Conservation (phyloP, 2,888 invertebrate genomes). For the Xanthostigma xanthostigma region DNA sequence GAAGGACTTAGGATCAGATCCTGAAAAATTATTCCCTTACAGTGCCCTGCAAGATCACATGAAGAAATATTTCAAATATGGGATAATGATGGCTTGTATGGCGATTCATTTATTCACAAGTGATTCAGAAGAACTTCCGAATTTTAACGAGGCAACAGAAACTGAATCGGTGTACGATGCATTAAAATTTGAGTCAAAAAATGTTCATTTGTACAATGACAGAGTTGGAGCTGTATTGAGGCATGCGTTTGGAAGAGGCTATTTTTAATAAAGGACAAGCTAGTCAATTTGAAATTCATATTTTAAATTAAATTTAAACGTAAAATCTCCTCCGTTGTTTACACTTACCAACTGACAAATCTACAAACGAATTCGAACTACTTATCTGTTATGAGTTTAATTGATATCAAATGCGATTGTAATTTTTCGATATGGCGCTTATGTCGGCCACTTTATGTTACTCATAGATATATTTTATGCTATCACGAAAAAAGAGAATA, state of each 20-base stretch:
- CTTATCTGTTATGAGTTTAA: too few relatives aligned
- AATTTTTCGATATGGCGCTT: too few relatives aligned
- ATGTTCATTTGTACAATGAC: constrained; percentile 11
- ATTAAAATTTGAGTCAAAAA: constrained; percentile 8
- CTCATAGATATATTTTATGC: too few relatives aligned
- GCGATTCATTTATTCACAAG: constrained; percentile 17
- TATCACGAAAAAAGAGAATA: too few relatives aligned
- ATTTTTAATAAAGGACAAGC: constrained; percentile 4
- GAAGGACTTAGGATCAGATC: constrained; percentile 15
- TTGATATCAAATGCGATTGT: too few relatives aligned
- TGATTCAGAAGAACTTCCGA: constrained; percentile 14
- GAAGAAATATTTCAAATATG: constrained; percentile 17
- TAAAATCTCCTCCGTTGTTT: too few relatives aligned
- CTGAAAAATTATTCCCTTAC: constrained; percentile 19
- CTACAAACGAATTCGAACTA: too few relatives aligned
- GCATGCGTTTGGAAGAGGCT: constrained; percentile 11
- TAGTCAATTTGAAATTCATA: too few relatives aligned
- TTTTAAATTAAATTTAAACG: too few relatives aligned
- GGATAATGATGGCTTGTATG: constrained; percentile 16
- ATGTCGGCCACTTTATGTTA: too few relatives aligned
- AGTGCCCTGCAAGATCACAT: constrained; percentile 17
- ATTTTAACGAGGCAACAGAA: constrained; percentile 8
- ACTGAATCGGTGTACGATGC: background rate
- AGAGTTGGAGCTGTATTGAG: constrained; percentile 12
- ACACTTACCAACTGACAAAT: too few relatives aligned